These are phyloP conservation scores for Drosophila willistoni DNA, from an alignment of 1,140 invertebrate genomes.

Conservation along the genomic window DNA sequence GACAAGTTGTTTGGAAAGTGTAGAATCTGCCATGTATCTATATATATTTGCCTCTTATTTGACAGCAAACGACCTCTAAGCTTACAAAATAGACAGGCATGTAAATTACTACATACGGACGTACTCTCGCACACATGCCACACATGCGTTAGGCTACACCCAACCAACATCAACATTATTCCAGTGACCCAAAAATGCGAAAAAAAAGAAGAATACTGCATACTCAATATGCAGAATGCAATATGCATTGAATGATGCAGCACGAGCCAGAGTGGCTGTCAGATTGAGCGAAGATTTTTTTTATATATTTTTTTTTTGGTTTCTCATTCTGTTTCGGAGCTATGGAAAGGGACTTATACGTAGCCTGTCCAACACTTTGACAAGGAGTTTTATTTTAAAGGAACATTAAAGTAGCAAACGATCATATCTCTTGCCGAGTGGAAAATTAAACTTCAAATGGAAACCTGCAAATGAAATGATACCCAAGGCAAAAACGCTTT, in stretches of 20 bases:
- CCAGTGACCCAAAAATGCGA: constrained; percentile 14
- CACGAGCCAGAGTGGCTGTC: constrained; percentile 11
- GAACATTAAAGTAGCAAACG: constrained; percentile 3
- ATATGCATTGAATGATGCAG: constrained; percentile 19
- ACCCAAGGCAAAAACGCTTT: not conserved
- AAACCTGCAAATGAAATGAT: constrained; percentile 2
- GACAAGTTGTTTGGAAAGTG: not conserved
- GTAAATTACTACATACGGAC: constrained; percentile 53
- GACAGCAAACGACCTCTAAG: constrained; percentile 72
- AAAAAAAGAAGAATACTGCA: not conserved
- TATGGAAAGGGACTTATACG: not conserved
- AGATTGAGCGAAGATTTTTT: not conserved
- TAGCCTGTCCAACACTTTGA: not conserved
- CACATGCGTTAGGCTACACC: constrained; percentile 36
- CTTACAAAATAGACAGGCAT: constrained; percentile 65
- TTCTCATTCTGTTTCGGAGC: not conserved
- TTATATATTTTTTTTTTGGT: constrained; percentile 1
- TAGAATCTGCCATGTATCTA: constrained; percentile 28
- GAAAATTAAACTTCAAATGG: constrained; percentile 3
- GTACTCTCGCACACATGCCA: constrained; percentile 5
- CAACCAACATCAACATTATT: constrained; percentile 1
- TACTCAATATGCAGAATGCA: constrained; percentile 17
- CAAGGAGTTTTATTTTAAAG: constrained; percentile 3
- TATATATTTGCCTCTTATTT: constrained; percentile 47
- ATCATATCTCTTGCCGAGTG: not conserved